Percentiles rank a stretch among this genome's conserved stretches.
These are phyloP conservation scores for Hydrozoanthus tunicans DNA, from an alignment of 64 coral and sea anemone species.

Conservation along the genomic window DNA sequence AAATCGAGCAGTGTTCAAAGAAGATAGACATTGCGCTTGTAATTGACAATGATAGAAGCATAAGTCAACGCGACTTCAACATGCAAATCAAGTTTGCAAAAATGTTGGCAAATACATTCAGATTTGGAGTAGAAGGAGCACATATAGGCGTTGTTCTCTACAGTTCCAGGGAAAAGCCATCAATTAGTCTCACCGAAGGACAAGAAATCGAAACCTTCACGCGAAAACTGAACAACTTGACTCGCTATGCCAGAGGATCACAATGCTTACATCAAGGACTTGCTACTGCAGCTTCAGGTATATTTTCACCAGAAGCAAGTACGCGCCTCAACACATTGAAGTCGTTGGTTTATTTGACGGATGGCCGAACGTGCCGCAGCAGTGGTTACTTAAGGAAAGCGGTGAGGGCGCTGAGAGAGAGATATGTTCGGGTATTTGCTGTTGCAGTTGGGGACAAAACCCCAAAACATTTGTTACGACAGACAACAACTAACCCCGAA, in stretches of 20 bases:
- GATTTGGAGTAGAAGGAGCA: background rate
- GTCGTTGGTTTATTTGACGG: background rate
- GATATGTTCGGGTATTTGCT: conserved; percentile 38
- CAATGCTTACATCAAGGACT: conserved; percentile 20
- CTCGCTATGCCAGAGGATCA: background rate
- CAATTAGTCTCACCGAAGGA: conserved; percentile 14
- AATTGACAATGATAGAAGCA: background rate
- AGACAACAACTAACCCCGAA: background rate
- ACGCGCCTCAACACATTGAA: conserved; percentile 8
- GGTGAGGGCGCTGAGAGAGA: conserved; percentile 11
- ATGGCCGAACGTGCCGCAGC: background rate
- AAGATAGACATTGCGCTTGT: conserved; percentile 38
- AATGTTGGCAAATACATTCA: conserved; percentile 31
- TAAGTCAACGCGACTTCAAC: background rate
- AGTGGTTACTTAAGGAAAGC: background rate
- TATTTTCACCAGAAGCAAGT: conserved; percentile 12
- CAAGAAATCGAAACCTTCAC: background rate
- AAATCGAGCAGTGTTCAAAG: conserved; percentile 27
- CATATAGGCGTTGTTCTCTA: conserved; percentile 20
- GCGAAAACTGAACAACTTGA: conserved; percentile 6
- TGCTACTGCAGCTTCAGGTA: background rate
- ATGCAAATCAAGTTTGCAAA: conserved; percentile 42
- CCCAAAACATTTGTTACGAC: background rate
- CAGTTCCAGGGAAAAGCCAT: background rate
- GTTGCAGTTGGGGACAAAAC: background rate